These are phyloP conservation scores for Corydoras sp. DNA, from an alignment of 2,113 vertebrate species.

Conservation along the genomic window DNA sequence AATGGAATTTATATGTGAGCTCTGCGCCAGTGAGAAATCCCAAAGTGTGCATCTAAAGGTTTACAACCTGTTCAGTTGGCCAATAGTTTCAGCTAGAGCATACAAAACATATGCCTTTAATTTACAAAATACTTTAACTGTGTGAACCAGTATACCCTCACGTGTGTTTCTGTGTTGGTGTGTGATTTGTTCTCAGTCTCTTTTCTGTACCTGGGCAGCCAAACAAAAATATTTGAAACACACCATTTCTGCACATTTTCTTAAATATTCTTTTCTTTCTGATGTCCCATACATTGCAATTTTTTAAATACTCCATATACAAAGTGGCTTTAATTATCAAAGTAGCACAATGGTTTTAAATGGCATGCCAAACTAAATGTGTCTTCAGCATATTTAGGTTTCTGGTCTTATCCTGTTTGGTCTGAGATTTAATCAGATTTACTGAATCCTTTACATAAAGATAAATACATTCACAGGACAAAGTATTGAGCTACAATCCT, in stretches of 20 bases:
- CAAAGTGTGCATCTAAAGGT: slow-evolving; percentile 20
- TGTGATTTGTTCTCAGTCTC: slow-evolving; percentile 12
- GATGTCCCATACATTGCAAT: too few relatives aligned
- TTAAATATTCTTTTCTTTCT: too few relatives aligned
- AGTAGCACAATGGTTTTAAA: too few relatives aligned
- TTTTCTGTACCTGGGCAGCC: background rate
- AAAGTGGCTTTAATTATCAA: too few relatives aligned
- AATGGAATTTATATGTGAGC: slow-evolving; percentile 19
- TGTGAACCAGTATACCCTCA: slow-evolving; percentile 28
- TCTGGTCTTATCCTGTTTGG: too few relatives aligned
- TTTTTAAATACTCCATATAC: too few relatives aligned
- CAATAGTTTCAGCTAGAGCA: slow-evolving; percentile 2
- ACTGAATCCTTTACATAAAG: too few relatives aligned
- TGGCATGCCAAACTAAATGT: too few relatives aligned
- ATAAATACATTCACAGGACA: slow-evolving; percentile 19
- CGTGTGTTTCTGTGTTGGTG: slow-evolving; percentile 10
- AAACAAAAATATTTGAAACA: slow-evolving; percentile 1
- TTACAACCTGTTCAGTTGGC: slow-evolving; percentile 5
- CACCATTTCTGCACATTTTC: background rate
- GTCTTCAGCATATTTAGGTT: too few relatives aligned
- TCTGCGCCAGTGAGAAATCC: slow-evolving; percentile 6
- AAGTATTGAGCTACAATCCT: too few relatives aligned
- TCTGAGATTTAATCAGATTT: too few relatives aligned
- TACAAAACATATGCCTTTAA: slow-evolving; percentile 52
- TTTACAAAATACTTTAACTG: slow-evolving; percentile 50